phyloP scores from a whole-genome alignment of 2,888 invertebrate genomes.

The Coronaproctus castanopsis region DNA sequence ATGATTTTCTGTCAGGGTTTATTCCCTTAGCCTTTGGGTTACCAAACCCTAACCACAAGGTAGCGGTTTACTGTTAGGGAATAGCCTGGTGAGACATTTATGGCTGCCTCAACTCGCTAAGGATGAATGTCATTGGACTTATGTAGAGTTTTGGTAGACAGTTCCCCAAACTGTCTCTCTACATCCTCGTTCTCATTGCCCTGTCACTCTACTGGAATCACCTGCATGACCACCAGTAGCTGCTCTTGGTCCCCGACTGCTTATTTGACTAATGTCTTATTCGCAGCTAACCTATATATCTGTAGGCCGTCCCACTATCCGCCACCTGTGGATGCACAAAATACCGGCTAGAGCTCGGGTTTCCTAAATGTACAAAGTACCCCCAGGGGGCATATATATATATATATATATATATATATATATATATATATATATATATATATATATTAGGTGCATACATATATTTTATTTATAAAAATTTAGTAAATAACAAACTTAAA shows the following conservation, averaged over 20 bases:
- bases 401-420: too few species aligned
- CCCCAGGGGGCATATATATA: too few species aligned
- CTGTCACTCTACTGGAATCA: neutral
- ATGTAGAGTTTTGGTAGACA: neutral
- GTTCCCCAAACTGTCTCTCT: neutral
- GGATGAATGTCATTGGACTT: neutral
- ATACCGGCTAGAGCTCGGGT: too few species aligned
- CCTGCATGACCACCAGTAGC: neutral
- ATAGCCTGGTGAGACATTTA: neutral
- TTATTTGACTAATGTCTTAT: neutral
- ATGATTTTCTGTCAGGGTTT: neutral
- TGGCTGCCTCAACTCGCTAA: neutral
- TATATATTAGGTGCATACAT: too few species aligned
- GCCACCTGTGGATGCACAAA: neutral
- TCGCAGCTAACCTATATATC: too few species aligned
- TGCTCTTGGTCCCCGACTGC: neutral
- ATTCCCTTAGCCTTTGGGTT: neutral
- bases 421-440: too few species aligned
- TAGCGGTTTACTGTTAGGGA: neutral
- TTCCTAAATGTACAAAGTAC: too few species aligned
- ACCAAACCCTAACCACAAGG: neutral
- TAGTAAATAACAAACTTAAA: too few species aligned
- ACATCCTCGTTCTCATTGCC: neutral
- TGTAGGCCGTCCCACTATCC: neutral
- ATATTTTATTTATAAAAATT: too few species aligned